A percentile compares a stretch with the other conserved stretches of the same genome.
phyloP scores from a whole-genome alignment of 1,140 invertebrate species.

The Drosophila sechellia region DNA sequence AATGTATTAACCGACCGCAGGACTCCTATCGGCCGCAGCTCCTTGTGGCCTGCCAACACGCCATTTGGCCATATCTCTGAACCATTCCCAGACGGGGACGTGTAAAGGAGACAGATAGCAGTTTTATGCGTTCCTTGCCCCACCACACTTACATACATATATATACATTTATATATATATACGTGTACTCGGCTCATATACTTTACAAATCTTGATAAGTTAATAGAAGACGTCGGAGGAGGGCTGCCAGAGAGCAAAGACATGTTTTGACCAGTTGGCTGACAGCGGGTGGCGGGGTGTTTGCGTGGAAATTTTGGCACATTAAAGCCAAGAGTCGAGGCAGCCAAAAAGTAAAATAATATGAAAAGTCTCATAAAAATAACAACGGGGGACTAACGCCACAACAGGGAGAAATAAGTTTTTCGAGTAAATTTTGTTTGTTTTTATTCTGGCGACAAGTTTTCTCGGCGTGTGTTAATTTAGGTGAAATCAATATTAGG shows the following conservation, averaged over 20 bases:
- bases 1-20: slow-evolving; percentile 38
- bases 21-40: slow-evolving; percentile 12
- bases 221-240: slow-evolving; percentile 56
- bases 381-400: slow-evolving; percentile 55
- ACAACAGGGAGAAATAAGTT: slow-evolving; percentile 43
- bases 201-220: slow-evolving; percentile 83
- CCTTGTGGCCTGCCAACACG: slow-evolving; percentile 73
- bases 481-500: slow-evolving; percentile 75
- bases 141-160: slow-evolving; percentile 4
- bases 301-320: slow-evolving; percentile 58
- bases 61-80: slow-evolving; percentile 61
- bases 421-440: slow-evolving; percentile 21
- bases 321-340: slow-evolving; percentile 57
- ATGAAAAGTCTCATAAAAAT: slow-evolving; percentile 78
- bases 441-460: slow-evolving; percentile 23
- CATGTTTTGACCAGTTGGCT: slow-evolving; percentile 74
- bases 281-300: slow-evolving; percentile 17
- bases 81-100: slow-evolving; percentile 40
- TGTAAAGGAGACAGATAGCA: slow-evolving; percentile 76
- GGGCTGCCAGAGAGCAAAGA: slow-evolving; percentile 64
- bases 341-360: slow-evolving; percentile 73
- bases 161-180: background rate
- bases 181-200: slow-evolving; percentile 66
- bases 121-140: slow-evolving; percentile 64
- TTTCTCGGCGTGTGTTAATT: slow-evolving; percentile 67